Evolutionary conservation across 2,113 vertebrate genomes (phyloP).

Genomic region (Egretta garzetta): DNA sequence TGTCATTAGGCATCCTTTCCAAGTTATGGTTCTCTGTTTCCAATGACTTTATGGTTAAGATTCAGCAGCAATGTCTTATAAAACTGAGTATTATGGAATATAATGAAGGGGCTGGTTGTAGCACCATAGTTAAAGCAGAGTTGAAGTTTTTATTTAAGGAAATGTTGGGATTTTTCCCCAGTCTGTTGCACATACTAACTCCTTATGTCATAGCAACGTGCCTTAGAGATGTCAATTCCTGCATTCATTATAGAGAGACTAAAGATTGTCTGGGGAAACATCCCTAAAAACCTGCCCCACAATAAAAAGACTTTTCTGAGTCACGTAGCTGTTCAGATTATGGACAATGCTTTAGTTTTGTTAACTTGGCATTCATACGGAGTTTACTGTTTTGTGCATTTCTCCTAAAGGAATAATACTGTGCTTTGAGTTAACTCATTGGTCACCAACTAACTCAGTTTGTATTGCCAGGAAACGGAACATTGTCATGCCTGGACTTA

Average conservation of each 20-base stretch:
- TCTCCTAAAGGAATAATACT: background rate
- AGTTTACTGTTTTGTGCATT: background rate
- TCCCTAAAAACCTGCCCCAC: background rate
- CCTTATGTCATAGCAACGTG: background rate
- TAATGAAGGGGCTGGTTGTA: background rate
- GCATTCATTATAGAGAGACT: background rate
- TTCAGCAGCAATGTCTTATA: background rate
- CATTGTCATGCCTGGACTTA: background rate
- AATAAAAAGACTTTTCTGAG: background rate
- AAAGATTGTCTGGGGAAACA: background rate
- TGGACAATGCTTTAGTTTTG: background rate
- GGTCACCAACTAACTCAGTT: background rate
- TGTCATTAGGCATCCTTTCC: background rate
- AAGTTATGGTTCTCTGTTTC: background rate
- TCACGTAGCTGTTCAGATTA: background rate
- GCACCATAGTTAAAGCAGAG: background rate
- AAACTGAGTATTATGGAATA: background rate
- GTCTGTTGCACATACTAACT: background rate
- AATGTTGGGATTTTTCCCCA: fast-evolving
- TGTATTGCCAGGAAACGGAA: background rate
- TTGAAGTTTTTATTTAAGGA: background rate
- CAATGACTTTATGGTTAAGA: background rate
- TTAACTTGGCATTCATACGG: background rate
- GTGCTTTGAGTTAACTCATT: background rate
- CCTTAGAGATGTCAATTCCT: background rate